Conservation (phyloP, 2,113 vertebrate species). For the Hippocampus mohnikei region DNA sequence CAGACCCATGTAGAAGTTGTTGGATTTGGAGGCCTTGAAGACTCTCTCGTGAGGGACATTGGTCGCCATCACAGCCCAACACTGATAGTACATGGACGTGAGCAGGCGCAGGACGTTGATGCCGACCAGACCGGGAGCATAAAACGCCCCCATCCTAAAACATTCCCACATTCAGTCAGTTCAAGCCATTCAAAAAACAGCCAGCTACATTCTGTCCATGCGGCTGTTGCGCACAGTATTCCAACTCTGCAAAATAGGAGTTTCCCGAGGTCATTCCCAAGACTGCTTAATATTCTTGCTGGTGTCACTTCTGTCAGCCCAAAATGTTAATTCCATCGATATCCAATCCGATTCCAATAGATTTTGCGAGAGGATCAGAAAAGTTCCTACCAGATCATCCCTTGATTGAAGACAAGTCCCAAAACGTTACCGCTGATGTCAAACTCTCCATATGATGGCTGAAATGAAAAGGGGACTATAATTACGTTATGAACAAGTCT, state of each 20-base stretch:
- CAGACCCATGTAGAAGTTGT: slow-evolving; percentile 98
- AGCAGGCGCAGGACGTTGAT: slow-evolving; percentile 94
- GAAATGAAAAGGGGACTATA: slow-evolving; percentile 10
- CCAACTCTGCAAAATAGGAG: no score
- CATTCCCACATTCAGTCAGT: neutral
- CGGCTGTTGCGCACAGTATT: no score
- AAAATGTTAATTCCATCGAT: neutral
- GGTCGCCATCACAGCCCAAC: slow-evolving; percentile 97
- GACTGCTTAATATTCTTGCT: neutral
- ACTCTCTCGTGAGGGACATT: slow-evolving; percentile 94
- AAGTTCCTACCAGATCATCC: slow-evolving; percentile 93
- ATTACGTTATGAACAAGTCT: neutral
- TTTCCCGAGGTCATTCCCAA: neutral
- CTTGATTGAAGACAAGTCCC: slow-evolving; percentile 96
- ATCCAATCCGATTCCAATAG: neutral
- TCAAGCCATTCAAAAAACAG: neutral
- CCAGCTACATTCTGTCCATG: neutral
- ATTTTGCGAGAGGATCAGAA: neutral
- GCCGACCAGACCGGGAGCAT: slow-evolving; percentile 91
- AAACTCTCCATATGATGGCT: slow-evolving; percentile 97
- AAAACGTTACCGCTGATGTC: slow-evolving; percentile 97
- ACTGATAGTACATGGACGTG: slow-evolving; percentile 98
- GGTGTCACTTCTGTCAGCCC: neutral
- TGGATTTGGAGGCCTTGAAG: slow-evolving; percentile 97
- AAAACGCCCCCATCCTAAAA: slow-evolving; percentile 93